Evolutionary conservation across 2,113 vertebrate genomes (phyloP), one percentile per base, ranked within the genome.

Genomic region (Hucho hucho): DNA sequence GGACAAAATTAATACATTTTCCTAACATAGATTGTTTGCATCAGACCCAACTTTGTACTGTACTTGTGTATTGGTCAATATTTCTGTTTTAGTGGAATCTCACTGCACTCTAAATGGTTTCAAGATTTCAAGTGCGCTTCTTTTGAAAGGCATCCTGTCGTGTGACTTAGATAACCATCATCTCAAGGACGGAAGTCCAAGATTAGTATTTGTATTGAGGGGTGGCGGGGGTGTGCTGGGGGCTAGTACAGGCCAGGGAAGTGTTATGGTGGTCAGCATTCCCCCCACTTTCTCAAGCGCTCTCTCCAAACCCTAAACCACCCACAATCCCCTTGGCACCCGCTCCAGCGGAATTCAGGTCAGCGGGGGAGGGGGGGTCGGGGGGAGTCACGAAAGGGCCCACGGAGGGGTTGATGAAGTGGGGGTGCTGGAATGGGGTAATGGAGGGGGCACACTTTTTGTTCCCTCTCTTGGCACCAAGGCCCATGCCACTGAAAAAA

Each of bases 301-400:
- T 73, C 46, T 37, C 32, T 47, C 2, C 1, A 70, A 81, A 53
- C 75, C 26, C 76, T 28, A 74, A 87, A 84, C 87, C 84, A 84
- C 85, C 85, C 79, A 83, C 82, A 16, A 80, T 82, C 79, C 72
- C 76, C 75, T 74, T 89, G 87, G 87, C 88, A 90, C 83, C 86
- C 84, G 78, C 84, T 83, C 28, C 29, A 59, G 79, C 25, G 80
- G 81, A 89, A 91, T 89, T 87, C 83, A 88, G 90, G 90, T 90
- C 89, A 90, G 79, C 78, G 75, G 76, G 76, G 58, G 82, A 6
- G 37, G 80, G 53, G 83, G 80, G 88, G 89, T 89, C 89, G 32
- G 37, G 80, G 53, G 83, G 80, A 88, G 89, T 89, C 89, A 86
- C 78, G 59, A 37, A 82, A 86, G 79, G 74, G 78, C 82, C 78